phyloP scores from a whole-genome alignment of 1,140 invertebrate genomes.

The Sycophila sp. region DNA sequence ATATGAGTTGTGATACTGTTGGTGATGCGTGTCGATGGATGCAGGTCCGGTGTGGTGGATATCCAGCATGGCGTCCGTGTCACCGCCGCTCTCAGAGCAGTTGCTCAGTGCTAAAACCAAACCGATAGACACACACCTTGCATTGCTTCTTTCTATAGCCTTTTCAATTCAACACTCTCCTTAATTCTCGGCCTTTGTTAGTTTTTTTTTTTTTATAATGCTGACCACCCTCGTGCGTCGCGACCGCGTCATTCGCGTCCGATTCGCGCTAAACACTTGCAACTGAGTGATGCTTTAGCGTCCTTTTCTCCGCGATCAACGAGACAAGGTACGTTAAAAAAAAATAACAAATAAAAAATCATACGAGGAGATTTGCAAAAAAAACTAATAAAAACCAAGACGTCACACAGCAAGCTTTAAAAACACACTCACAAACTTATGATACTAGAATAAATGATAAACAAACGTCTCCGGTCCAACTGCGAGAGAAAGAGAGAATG shows the following conservation, averaged over 20 bases:
- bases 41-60: slow-evolving; percentile 60
- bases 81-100: slow-evolving; percentile 66
- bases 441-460: slow-evolving; percentile 50
- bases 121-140: slow-evolving; percentile 69
- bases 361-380: slow-evolving; percentile 28
- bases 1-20: slow-evolving; percentile 68
- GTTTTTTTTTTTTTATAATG: neutral
- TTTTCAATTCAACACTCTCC: neutral
- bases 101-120: slow-evolving; percentile 69
- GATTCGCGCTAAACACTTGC: too few relatives aligned
- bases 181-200: neutral
- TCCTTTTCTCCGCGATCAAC: slow-evolving; percentile 59
- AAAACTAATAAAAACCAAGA: slow-evolving; percentile 48
- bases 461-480: slow-evolving; percentile 33
- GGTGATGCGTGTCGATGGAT: slow-evolving; percentile 64
- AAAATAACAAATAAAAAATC: slow-evolving; percentile 16
- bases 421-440: slow-evolving; percentile 43
- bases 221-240: too few relatives aligned
- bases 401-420: slow-evolving; percentile 41
- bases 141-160: slow-evolving; percentile 43
- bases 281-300: too few relatives aligned
- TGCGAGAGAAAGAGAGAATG: neutral
- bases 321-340: slow-evolving; percentile 46
- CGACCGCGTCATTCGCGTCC: too few relatives aligned
- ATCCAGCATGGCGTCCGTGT: slow-evolving; percentile 65